Base-by-base conservation (phyloP, 2,113 vertebrate genomes). In the Microtus montanus region DNA sequence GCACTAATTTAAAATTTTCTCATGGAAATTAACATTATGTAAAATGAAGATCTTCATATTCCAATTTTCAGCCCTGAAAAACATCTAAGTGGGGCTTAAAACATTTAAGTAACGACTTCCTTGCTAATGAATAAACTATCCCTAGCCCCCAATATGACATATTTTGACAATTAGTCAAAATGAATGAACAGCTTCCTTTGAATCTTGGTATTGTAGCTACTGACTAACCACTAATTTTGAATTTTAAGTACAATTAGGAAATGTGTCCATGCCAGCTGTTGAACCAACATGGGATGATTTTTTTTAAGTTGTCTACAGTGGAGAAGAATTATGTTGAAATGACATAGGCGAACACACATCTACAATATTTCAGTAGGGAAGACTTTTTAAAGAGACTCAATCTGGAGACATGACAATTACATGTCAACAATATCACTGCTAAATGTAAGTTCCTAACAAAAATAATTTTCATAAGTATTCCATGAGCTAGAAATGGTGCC, bases 91-190 rank as follows among this genome's bases (percentile, higher is more conserved):
- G 19, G 33, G 30, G 28, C 71, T 63, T 33, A 17, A 54, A 73
- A 41, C 20, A 44, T 44, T 26, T 26, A 92, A 85, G 6, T 35
- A 54, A 83, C 64, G 52, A 73, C 3, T 79, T n/a, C 4, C 88
- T 84, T 68, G 41, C 14, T 94, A n/a, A 95, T 30, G 30, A 15
- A 78, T 66, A 30, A 93, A 89, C 5, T 66, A 13, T 79, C 49
- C 52, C 17, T 17, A 19, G 19, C 84, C 30, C 28, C 80, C 90
- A 91, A 84, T 7, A 38, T 44, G 77, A 86, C 74, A 44, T 70
- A 71, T 85, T 89, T 78, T 93, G 82, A 96, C 38, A 91, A 44
- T 41, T 77, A 88, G 54, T 19, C 49, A 89, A 95, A 86, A 66
- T 20, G 22, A 93, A 82, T 33, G 89, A 90, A 80, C 4, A 87